These are phyloP conservation scores for Anolis apletophallus DNA, from an alignment of 2,797 vertebrate genomes.

Conservation along the genomic window DNA sequence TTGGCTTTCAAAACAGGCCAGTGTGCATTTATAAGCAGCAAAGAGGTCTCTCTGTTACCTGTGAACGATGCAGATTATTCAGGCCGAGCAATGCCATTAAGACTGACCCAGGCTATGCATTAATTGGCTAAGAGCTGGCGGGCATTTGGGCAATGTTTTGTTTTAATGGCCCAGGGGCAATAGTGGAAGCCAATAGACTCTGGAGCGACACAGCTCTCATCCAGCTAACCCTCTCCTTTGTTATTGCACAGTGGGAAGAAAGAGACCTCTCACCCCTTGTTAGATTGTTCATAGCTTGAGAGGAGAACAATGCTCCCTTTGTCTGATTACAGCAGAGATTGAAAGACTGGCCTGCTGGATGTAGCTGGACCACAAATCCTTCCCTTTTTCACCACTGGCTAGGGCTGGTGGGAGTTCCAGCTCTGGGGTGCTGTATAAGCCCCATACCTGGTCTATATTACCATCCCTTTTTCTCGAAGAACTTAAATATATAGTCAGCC, in stretches of 20 bases:
- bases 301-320: not conserved
- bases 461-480: too few relatives aligned
- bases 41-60: not conserved
- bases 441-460: not conserved
- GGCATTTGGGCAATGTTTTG: too few relatives aligned
- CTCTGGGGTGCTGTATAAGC: not conserved
- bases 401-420: not conserved
- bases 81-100: not conserved
- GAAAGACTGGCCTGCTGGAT: not conserved
- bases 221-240: not conserved
- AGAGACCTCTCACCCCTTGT: not conserved
- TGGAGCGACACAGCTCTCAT: not conserved
- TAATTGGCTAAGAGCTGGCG: not conserved
- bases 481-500: too few relatives aligned
- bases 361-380: not conserved
- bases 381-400: too few relatives aligned
- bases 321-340: not conserved
- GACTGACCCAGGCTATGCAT: not conserved
- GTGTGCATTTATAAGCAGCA: slow-evolving; percentile 56
- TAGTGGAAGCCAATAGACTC: not conserved
- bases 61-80: not conserved
- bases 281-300: not conserved
- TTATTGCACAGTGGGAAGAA: not conserved
- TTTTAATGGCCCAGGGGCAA: not conserved
- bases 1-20: slow-evolving; percentile 67